phyloP scores from a whole-genome alignment of 2,113 vertebrate genomes.

The Pangasianodon gigas region DNA sequence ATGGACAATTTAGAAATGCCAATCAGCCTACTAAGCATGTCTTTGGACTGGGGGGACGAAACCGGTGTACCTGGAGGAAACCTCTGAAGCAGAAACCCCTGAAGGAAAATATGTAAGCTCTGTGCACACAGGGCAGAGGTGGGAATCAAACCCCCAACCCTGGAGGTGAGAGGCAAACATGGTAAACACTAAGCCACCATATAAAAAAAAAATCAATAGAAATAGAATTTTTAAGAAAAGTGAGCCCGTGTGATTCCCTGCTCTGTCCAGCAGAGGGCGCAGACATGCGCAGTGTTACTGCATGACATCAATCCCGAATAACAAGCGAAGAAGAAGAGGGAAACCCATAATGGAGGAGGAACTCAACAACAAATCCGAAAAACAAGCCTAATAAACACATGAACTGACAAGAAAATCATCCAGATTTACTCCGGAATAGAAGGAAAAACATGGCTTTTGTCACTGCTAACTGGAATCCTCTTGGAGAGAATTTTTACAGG shows the following conservation, averaged over 20 bases:
- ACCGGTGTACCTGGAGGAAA: no score
- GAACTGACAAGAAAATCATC: not conserved
- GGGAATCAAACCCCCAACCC: no score
- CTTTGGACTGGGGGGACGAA: no score
- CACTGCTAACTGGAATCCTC: conserved; percentile 63
- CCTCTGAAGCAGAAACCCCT: no score
- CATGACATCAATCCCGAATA: not conserved
- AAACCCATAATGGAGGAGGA: not conserved
- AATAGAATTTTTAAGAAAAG: no score
- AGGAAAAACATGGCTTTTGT: conserved; percentile 58
- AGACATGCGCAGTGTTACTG: not conserved
- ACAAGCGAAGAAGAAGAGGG: conserved; percentile 24
- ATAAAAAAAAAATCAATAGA: no score
- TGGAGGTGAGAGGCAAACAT: no score
- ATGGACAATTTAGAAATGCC: no score
- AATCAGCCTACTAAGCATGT: no score
- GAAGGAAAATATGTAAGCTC: no score
- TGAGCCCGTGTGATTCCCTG: not conserved
- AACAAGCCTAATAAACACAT: not conserved
- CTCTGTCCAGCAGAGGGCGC: not conserved
- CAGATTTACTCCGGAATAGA: not conserved
- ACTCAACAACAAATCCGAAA: conserved; percentile 21
- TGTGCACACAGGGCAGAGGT: no score
- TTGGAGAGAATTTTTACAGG: conserved; percentile 63
- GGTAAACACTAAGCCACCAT: no score